A percentile compares a stretch with the other conserved stretches of the same genome.
Conservation (phyloP, 2,888 invertebrate species). For the Zygaena filipendulae region DNA sequence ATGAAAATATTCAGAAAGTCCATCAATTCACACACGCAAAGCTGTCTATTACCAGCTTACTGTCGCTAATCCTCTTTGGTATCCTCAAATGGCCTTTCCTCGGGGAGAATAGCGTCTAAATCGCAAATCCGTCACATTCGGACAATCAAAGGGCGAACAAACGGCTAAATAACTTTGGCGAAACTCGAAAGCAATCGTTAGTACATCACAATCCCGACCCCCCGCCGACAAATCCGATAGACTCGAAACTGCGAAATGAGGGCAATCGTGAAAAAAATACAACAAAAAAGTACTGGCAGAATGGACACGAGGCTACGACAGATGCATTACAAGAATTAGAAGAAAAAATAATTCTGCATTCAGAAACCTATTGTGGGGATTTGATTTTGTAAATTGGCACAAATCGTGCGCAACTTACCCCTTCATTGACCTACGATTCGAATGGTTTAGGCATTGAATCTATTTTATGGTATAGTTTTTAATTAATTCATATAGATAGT, state of each 20-base stretch:
- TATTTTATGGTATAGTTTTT: no score
- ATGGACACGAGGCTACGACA: conserved; percentile 57
- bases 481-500: no score
- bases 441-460: no score
- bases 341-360: conserved; percentile 30
- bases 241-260: conserved; percentile 37
- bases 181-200: conserved; percentile 49
- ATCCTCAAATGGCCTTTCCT: conserved; percentile 34
- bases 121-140: conserved; percentile 56
- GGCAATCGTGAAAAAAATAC: conserved; percentile 29
- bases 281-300: conserved; percentile 28
- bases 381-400: conserved; percentile 39
- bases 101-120: conserved; percentile 30
- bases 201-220: conserved; percentile 41
- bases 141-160: conserved; percentile 51
- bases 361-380: conserved; percentile 38
- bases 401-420: conserved; percentile 31
- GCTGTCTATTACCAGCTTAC: no score
- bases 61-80: conserved; percentile 34
- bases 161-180: conserved; percentile 39
- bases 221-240: conserved; percentile 58
- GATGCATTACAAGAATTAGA: conserved; percentile 42
- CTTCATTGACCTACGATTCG: no score
- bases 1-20: no score
- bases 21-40: no score